Percentiles rank a stretch among this genome's conserved stretches.
These are phyloP conservation scores for Polypterus bichir DNA, from an alignment of 2,113 vertebrate genomes.

Conservation along the genomic window DNA sequence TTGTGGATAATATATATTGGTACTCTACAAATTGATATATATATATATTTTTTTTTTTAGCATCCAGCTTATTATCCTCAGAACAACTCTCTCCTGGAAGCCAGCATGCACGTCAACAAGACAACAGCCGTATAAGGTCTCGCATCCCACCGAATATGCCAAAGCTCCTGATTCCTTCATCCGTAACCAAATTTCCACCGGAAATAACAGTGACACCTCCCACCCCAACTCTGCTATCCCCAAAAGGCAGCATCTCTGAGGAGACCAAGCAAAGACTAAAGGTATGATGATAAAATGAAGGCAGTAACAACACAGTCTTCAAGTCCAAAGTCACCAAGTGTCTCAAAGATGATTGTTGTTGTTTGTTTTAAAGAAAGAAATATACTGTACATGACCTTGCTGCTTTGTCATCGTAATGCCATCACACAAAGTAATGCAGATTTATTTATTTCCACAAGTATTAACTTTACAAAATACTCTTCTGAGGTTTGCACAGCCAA, in stretches of 20 bases:
- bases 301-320: too few species aligned
- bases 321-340: too few species aligned
- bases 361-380: background rate
- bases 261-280: slow-evolving; percentile 96
- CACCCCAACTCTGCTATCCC: slow-evolving; percentile 90
- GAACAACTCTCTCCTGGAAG: slow-evolving; percentile 47
- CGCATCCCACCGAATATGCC: slow-evolving; percentile 81
- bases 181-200: slow-evolving; percentile 84
- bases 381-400: background rate
- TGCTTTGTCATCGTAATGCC: too few species aligned
- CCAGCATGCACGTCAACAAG: slow-evolving; percentile 55
- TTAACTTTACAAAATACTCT: too few species aligned
- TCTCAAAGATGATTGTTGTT: too few species aligned
- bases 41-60: slow-evolving; percentile 13
- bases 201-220: slow-evolving; percentile 97
- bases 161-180: slow-evolving; percentile 91
- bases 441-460: too few species aligned
- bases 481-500: too few species aligned
- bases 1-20: too few species aligned
- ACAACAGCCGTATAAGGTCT: slow-evolving; percentile 66
- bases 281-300: slow-evolving; percentile 39
- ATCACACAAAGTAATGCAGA: too few species aligned
- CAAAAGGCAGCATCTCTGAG: slow-evolving; percentile 95
- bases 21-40: too few species aligned
- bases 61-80: slow-evolving; percentile 43